A percentile compares a stretch with the other conserved stretches of the same genome.
Evolutionary conservation across 2,113 vertebrate genomes (phyloP).

Genomic region (Zeus faber): DNA sequence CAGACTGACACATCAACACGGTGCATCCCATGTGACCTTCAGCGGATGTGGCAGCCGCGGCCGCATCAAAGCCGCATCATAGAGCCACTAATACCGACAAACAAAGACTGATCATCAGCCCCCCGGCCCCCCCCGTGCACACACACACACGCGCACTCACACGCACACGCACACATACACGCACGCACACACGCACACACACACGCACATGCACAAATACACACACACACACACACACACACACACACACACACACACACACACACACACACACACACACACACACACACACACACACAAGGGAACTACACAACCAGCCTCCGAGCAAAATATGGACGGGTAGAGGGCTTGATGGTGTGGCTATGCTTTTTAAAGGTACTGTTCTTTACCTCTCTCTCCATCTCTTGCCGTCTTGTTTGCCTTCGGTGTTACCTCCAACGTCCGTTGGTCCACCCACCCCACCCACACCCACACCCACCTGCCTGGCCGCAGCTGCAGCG

Average conservation of each 20-base stretch:
- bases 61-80: constrained; percentile 57
- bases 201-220: constrained; percentile 39
- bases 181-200: constrained; percentile 50
- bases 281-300: background rate
- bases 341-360: background rate
- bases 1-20: constrained; percentile 33
- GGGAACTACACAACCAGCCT: too few species aligned
- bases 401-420: background rate
- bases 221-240: constrained; percentile 10
- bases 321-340: too few species aligned
- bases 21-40: constrained; percentile 56
- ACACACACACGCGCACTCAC: constrained; percentile 51
- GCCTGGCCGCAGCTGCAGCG: constrained; percentile 42
- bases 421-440: constrained; percentile 24
- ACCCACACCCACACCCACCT: constrained; percentile 33
- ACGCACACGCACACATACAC: constrained; percentile 48
- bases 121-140: constrained; percentile 26
- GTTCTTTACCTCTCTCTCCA: too few species aligned
- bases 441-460: constrained; percentile 31
- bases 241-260: constrained; percentile 1
- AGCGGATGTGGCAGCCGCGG: constrained; percentile 47
- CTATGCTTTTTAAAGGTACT: background rate
- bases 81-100: constrained; percentile 40
- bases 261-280: background rate
- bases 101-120: constrained; percentile 40